Evolutionary conservation across 2,888 invertebrate species (phyloP).

Genomic region (Megamerina dolium): DNA sequence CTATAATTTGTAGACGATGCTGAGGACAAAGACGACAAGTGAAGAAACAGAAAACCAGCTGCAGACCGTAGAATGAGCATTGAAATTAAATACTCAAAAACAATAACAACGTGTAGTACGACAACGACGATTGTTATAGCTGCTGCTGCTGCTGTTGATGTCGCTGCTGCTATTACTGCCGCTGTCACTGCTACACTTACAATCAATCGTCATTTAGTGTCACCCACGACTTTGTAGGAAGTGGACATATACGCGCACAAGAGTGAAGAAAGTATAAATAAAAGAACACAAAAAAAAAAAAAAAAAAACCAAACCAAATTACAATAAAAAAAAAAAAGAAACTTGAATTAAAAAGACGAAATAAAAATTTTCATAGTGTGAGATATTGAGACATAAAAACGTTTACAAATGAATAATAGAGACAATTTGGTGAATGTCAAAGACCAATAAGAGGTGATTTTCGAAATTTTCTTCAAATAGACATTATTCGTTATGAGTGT

Average conservation of each 20-base stretch:
- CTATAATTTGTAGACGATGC: no score
- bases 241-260: conserved; percentile 32
- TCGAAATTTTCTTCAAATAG: no score
- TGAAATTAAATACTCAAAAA: conserved; percentile 2
- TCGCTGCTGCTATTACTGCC: background rate
- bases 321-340: conserved; percentile 3
- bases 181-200: no score
- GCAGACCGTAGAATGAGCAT: no score
- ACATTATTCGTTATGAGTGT: no score
- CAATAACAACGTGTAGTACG: background rate
- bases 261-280: conserved; percentile 14
- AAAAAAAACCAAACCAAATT: background rate
- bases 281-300: conserved; percentile 2
- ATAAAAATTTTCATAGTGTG: no score
- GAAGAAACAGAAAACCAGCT: no score
- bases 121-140: background rate
- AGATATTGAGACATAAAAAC: no score
- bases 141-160: conserved; percentile 7
- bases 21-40: no score
- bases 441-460: no score
- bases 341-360: conserved; percentile 2
- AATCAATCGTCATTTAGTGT: conserved; percentile 42
- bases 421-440: no score
- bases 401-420: no score
- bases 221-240: conserved; percentile 44